A percentile compares a stretch with the other conserved stretches of the same genome.
Evolutionary conservation across 2,797 vertebrate species (phyloP).

Genomic region (Helicolenus hilgendorfi): DNA sequence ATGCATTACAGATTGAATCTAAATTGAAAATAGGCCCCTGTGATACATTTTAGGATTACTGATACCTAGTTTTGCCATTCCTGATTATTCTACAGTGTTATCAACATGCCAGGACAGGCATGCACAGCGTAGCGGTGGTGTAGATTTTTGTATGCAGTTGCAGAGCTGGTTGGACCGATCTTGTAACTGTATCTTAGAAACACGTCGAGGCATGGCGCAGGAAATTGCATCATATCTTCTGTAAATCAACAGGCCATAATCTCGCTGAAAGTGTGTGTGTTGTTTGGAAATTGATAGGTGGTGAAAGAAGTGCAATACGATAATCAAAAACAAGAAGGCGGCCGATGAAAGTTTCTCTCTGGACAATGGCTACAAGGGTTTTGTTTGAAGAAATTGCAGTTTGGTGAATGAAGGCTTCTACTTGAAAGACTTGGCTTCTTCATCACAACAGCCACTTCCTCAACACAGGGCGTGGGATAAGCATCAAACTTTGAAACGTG

Average conservation of each 20-base stretch:
- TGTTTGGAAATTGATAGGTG: slow-evolving; percentile 29
- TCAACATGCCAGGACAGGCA: slow-evolving; percentile 1
- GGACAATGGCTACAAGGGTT: slow-evolving; percentile 37
- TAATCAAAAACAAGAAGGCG: slow-evolving; percentile 47
- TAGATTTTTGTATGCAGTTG: slow-evolving; percentile 10
- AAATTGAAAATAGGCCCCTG: not conserved
- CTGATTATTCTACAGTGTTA: not conserved
- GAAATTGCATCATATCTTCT: slow-evolving; percentile 61
- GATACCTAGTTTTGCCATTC: not conserved
- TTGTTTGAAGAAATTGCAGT: slow-evolving; percentile 55
- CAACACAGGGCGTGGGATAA: slow-evolving; percentile 4
- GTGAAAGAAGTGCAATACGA: slow-evolving; percentile 49
- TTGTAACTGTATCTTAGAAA: slow-evolving; percentile 17
- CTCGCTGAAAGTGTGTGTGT: slow-evolving; percentile 11
- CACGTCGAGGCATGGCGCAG: slow-evolving; percentile 23
- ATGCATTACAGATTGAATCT: not conserved
- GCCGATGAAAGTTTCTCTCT: slow-evolving; percentile 58
- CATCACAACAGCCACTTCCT: slow-evolving; percentile 39
- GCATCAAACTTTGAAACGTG: slow-evolving; percentile 39
- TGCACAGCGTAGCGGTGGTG: not conserved
- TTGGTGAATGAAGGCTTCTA: slow-evolving; percentile 53
- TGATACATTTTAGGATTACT: not conserved
- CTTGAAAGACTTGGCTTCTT: slow-evolving; percentile 39
- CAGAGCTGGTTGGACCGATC: not conserved
- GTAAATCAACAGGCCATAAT: slow-evolving; percentile 46